A percentile compares a stretch with the other conserved stretches of the same genome.
Conservation (phyloP, 2,888 invertebrate genomes). For the Harpalus rufipes region DNA sequence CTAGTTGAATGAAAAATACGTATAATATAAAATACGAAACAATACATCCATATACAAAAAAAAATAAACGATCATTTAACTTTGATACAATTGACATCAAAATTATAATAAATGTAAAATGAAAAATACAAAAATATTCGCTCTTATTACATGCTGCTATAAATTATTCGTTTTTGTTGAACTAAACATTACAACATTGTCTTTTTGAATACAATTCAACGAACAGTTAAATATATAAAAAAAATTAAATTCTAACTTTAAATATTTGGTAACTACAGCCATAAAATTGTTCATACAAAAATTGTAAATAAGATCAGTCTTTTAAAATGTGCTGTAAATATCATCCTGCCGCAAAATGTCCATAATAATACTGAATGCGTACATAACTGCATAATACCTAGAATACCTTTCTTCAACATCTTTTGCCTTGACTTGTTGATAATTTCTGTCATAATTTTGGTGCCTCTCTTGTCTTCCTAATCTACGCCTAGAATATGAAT, state of each 20-base stretch:
- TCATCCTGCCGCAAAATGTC: conserved; percentile 60
- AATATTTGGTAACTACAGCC: conserved; percentile 57
- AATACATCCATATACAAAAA: no score
- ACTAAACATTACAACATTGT: no score
- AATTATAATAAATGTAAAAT: no score
- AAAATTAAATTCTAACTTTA: conserved; percentile 34
- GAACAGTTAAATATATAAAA: not conserved
- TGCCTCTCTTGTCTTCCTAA: conserved; percentile 19
- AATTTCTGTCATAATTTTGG: conserved; percentile 27
- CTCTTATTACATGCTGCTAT: no score
- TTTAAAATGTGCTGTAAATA: conserved; percentile 50
- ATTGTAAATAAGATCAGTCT: conserved; percentile 27
- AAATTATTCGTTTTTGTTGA: no score
- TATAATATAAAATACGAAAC: no score
- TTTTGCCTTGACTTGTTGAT: conserved; percentile 17
- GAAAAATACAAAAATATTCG: no score
- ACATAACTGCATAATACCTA: conserved; percentile 64
- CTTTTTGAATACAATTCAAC: no score
- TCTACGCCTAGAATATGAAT: conserved; percentile 20
- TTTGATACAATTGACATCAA: no score
- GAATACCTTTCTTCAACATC: conserved; percentile 58
- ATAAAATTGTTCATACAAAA: conserved; percentile 17
- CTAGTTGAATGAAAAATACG: no score
- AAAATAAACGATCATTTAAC: no score
- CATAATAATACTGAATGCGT: conserved; percentile 61